Percentiles rank a stretch among this genome's conserved stretches.
phyloP scores from a whole-genome alignment of 2,797 vertebrate species.

The Scolopax bukidnonensis region DNA sequence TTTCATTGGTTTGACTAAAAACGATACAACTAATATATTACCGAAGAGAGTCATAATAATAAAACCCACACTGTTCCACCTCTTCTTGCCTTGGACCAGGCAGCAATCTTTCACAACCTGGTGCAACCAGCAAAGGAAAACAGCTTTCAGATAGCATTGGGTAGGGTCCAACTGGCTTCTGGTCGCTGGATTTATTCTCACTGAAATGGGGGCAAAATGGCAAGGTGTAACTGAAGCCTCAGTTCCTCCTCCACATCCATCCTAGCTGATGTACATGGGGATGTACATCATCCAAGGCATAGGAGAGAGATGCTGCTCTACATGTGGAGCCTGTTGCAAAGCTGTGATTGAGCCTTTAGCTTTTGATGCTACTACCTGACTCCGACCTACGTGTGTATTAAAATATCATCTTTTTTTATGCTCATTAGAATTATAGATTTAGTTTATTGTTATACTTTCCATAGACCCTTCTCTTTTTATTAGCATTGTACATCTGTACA shows the following conservation, averaged over 20 bases:
- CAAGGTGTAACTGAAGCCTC: neutral
- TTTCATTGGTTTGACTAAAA: neutral
- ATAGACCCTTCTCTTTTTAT: conserved; percentile 72
- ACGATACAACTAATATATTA: neutral
- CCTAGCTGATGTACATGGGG: rapidly evolving
- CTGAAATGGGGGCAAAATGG: neutral
- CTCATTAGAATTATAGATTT: conserved; percentile 76
- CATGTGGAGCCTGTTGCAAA: neutral
- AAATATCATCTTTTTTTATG: conserved; percentile 65
- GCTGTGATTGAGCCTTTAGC: conserved; percentile 5
- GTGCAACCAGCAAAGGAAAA: neutral
- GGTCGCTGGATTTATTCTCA: neutral
- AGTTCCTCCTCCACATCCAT: neutral
- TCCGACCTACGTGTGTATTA: conserved; percentile 61
- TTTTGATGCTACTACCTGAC: conserved; percentile 19
- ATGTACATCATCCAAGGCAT: rapidly evolving
- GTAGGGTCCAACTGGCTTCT: neutral
- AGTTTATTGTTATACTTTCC: conserved; percentile 70
- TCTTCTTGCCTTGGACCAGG: neutral
- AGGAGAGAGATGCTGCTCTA: rapidly evolving
- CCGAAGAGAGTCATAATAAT: neutral
- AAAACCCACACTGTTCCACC: neutral
- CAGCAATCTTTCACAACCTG: neutral
- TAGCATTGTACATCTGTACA: conserved; percentile 69
- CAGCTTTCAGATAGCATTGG: rapidly evolving